phyloP scores from a whole-genome alignment of 2,797 vertebrate genomes.

The Streptopelia turtur region DNA sequence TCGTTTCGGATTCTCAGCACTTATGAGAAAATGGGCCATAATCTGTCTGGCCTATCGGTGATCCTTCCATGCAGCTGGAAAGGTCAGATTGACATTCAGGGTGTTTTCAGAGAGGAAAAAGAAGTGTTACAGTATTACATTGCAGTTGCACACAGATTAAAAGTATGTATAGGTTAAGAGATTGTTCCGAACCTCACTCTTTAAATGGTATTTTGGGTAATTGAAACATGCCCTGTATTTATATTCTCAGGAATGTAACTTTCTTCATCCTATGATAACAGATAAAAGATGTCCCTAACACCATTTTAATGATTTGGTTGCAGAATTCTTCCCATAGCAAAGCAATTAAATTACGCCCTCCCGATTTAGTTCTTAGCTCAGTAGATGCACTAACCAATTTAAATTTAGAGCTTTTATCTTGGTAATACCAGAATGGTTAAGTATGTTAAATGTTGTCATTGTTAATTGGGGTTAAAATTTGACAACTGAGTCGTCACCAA shows the following conservation, averaged over 20 bases:
- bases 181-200: conserved; percentile 5
- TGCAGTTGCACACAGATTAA: background rate
- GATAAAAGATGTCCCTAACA: conserved; percentile 43
- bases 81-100: conserved; percentile 24
- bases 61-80: background rate
- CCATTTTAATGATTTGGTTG: conserved; percentile 7
- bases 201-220: background rate
- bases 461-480: background rate
- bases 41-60: background rate
- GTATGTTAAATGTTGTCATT: background rate
- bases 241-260: background rate
- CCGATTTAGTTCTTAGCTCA: conserved; percentile 33
- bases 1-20: background rate
- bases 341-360: conserved; percentile 40
- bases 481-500: background rate
- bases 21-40: background rate
- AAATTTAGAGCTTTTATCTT: conserved; percentile 58
- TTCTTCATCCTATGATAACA: background rate
- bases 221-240: background rate
- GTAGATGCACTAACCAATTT: background rate
- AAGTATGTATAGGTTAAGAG: conserved; percentile 4
- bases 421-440: background rate
- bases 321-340: conserved; percentile 40
- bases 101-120: background rate
- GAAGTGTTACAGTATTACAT: background rate